These are phyloP conservation scores for Megastigmus dorsalis DNA, from an alignment of 2,888 invertebrate genomes.

Conservation along the genomic window DNA sequence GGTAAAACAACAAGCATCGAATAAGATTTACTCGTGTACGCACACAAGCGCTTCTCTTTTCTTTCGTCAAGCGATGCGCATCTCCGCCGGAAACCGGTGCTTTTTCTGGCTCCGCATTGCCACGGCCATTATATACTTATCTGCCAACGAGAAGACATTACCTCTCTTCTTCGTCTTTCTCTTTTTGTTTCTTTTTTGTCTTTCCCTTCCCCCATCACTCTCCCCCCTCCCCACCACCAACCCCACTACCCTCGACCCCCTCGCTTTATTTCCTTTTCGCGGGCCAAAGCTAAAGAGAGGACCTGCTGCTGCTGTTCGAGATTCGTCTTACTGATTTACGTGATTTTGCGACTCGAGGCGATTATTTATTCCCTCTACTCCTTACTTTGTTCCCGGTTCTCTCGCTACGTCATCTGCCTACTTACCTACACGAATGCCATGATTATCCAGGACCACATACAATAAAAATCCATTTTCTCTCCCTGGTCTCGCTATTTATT, in stretches of 20 bases:
- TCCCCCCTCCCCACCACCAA: no score
- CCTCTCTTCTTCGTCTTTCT: no score
- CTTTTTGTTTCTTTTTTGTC: no score
- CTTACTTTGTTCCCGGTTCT: constrained; percentile 35
- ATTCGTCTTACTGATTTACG: background rate
- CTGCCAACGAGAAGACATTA: background rate
- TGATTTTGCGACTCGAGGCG: background rate
- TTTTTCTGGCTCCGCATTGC: constrained; percentile 52
- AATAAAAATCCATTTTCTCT: constrained; percentile 62
- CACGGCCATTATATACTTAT: constrained; percentile 39
- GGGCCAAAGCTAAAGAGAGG: background rate
- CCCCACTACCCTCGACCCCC: no score
- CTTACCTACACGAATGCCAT: constrained; percentile 52
- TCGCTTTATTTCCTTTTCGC: constrained; percentile 27
- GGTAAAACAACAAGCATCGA: background rate
- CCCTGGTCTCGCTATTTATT: constrained; percentile 41
- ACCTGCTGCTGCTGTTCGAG: no score
- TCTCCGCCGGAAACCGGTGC: constrained; percentile 60
- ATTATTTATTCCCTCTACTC: constrained; percentile 2
- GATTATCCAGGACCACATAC: constrained; percentile 55
- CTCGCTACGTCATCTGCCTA: constrained; percentile 52
- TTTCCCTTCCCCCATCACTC: constrained; percentile 60
- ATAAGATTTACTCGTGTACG: background rate
- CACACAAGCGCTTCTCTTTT: background rate
- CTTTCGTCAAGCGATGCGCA: constrained; percentile 59